Percentiles rank a stretch among this genome's conserved stretches.
These are phyloP conservation scores for Yasuhikotakia modesta DNA, from an alignment of 2,797 vertebrate species.

Conservation along the genomic window DNA sequence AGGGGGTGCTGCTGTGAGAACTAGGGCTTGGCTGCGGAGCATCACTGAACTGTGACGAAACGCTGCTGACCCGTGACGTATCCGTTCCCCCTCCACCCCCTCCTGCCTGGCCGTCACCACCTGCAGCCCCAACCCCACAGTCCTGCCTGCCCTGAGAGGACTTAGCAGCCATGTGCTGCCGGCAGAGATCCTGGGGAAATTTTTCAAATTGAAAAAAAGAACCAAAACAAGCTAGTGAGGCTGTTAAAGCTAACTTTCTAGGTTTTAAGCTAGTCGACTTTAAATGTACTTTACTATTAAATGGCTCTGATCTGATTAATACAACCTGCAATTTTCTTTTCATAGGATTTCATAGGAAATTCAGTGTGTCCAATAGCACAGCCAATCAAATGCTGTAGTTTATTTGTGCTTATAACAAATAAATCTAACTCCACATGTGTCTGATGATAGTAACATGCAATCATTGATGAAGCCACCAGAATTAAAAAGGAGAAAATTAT, in stretches of 20 bases:
- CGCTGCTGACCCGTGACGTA: slow-evolving; percentile 91
- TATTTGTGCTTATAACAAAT: neutral
- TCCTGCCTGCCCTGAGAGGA: slow-evolving; percentile 85
- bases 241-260: neutral
- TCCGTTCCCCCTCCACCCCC: slow-evolving; percentile 71
- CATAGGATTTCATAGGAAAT: neutral
- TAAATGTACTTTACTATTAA: neutral
- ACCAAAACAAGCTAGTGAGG: neutral
- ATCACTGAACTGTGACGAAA: slow-evolving; percentile 96
- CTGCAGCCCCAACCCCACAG: slow-evolving; percentile 62
- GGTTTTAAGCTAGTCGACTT: neutral
- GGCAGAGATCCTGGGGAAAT: slow-evolving; percentile 88
- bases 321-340: neutral
- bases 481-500: too few relatives aligned
- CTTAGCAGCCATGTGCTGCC: slow-evolving; percentile 96
- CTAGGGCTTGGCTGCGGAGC: slow-evolving; percentile 92
- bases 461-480: too few relatives aligned
- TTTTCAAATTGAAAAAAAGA: neutral
- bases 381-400: neutral
- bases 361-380: neutral
- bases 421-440: neutral
- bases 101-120: slow-evolving; percentile 42
- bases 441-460: neutral
- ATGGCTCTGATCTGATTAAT: neutral
- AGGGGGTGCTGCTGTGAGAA: slow-evolving; percentile 96